Evolutionary conservation across 2,888 invertebrate species (phyloP).

Genomic region (Torymus texanus): DNA sequence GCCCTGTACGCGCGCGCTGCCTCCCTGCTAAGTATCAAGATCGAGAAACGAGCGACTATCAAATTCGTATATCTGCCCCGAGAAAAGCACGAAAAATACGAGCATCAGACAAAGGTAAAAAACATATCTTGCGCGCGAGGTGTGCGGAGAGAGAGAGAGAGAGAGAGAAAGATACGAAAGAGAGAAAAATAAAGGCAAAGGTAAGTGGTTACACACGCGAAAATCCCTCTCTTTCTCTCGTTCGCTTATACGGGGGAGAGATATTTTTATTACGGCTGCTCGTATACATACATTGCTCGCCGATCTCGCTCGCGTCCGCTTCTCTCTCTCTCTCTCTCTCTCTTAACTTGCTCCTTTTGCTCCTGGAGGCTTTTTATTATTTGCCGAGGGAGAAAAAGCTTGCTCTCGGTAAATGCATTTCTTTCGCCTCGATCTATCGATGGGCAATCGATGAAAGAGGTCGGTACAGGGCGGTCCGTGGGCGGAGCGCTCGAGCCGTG

Average conservation of each 20-base stretch:
- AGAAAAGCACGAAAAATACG: constrained; percentile 47
- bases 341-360: not conserved
- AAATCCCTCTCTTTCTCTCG: constrained; percentile 8
- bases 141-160: constrained; percentile 3
- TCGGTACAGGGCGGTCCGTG: constrained; percentile 54
- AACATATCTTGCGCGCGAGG: not conserved
- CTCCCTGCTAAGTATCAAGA: constrained; percentile 36
- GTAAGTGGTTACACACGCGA: not conserved
- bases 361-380: constrained; percentile 9
- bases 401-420: constrained; percentile 40
- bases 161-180: not conserved
- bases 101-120: constrained; percentile 36
- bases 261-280: constrained; percentile 44
- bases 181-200: not conserved
- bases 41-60: constrained; percentile 48
- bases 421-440: constrained; percentile 51
- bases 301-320: constrained; percentile 32
- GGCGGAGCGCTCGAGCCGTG: constrained; percentile 48
- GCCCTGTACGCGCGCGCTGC: not conserved
- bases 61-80: constrained; percentile 50
- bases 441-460: constrained; percentile 56
- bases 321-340: not conserved
- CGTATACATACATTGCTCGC: constrained; percentile 5
- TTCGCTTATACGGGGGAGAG: not conserved
- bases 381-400: constrained; percentile 46